Conservation (phyloP, 2,113 vertebrate species). For the Myrmophylax atrothorax region DNA sequence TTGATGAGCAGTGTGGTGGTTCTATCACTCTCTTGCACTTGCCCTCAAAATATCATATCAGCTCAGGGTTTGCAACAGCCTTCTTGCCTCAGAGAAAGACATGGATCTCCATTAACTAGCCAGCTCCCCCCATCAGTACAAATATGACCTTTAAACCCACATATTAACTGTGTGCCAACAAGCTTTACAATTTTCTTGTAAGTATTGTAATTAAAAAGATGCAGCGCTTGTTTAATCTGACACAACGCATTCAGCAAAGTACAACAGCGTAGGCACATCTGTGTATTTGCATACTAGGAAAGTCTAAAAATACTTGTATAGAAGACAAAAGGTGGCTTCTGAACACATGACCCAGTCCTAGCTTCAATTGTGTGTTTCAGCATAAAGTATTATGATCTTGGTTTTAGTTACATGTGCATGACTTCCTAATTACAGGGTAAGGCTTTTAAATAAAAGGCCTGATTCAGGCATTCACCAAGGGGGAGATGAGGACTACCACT, state of each 20-base stretch:
- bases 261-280: conserved; percentile 65
- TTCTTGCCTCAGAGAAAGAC: not conserved
- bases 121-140: not conserved
- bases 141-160: not conserved
- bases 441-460: conserved; percentile 49
- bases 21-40: not conserved
- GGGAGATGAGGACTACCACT: not conserved
- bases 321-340: conserved; percentile 68
- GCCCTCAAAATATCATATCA: not conserved
- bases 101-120: not conserved
- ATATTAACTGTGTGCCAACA: conserved; percentile 13
- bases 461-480: not conserved
- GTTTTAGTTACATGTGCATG: conserved; percentile 65
- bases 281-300: conserved; percentile 67
- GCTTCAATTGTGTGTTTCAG: conserved; percentile 71
- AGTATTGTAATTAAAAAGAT: conserved; percentile 51
- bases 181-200: conserved; percentile 4
- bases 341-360: conserved; percentile 47
- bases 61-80: not conserved
- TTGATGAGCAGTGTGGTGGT: rapidly evolving
- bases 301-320: conserved; percentile 68
- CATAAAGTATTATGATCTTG: conserved; percentile 63
- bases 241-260: conserved; percentile 50
- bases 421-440: conserved; percentile 75
- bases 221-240: conserved; percentile 34